Evolutionary conservation across 2,888 invertebrate species (phyloP).

Genomic region (Amblyjoppa fuscipennis): DNA sequence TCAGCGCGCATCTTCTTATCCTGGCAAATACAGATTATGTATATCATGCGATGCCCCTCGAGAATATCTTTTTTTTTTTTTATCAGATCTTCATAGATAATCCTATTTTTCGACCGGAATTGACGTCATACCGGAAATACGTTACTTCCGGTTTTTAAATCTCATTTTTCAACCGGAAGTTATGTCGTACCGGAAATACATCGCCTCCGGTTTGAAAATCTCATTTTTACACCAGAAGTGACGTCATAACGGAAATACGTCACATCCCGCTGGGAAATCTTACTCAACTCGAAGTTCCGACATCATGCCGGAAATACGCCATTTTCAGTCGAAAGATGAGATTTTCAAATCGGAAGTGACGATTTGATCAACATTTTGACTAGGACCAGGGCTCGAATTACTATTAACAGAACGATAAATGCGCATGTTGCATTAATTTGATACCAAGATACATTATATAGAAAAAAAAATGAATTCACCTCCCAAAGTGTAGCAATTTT

Average conservation of each 20-base stretch:
- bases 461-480: not conserved
- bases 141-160: too few relatives aligned
- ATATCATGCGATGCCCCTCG: conserved; percentile 13
- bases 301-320: too few relatives aligned
- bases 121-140: too few relatives aligned
- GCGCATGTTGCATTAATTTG: not conserved
- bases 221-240: not conserved
- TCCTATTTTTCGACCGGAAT: not conserved
- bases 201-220: too few relatives aligned
- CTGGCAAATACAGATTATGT: not conserved
- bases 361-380: not conserved
- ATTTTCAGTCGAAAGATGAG: too few relatives aligned
- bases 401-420: not conserved
- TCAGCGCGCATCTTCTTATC: conserved; percentile 15
- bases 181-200: too few relatives aligned
- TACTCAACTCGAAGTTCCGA: not conserved
- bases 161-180: too few relatives aligned
- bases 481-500: not conserved
- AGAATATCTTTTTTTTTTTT: not conserved
- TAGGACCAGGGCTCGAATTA: not conserved
- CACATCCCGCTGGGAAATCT: not conserved
- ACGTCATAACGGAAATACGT: too few relatives aligned
- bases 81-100: not conserved
- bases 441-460: not conserved
- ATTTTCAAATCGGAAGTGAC: not conserved